Evolutionary conservation across 2,888 invertebrate genomes (phyloP).

Genomic region (Epinotia bilunana): DNA sequence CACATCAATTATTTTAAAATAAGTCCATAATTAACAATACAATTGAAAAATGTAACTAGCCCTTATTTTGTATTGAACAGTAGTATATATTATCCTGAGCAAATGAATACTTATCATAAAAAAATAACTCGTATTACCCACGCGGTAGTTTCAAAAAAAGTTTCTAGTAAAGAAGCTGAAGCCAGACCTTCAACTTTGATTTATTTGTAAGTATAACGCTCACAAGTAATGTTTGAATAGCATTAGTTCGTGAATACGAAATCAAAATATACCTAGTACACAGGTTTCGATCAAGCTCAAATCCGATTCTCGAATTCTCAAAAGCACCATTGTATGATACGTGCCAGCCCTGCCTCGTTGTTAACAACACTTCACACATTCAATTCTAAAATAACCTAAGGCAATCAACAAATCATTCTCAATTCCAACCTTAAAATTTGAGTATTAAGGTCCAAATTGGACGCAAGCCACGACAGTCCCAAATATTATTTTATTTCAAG

Average conservation of each 20-base stretch:
- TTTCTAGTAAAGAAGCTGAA: no score
- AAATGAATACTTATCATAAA: no score
- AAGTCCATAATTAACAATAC: no score
- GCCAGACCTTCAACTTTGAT: no score
- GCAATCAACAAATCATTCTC: neutral
- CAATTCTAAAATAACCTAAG: neutral
- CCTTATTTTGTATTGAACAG: no score
- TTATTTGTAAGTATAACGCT: no score
- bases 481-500: neutral
- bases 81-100: no score
- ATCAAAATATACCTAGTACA: neutral
- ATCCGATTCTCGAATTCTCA: neutral
- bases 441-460: neutral
- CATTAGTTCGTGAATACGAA: neutral
- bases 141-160: no score
- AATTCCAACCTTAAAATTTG: neutral
- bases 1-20: no score
- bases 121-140: no score
- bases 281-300: conserved; percentile 12
- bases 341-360: conserved; percentile 32
- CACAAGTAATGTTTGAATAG: neutral
- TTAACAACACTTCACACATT: conserved; percentile 14
- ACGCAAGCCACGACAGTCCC: neutral
- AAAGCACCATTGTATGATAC: conserved; percentile 3
- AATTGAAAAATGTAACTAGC: no score